Percentiles rank a stretch among this genome's conserved stretches.
Conservation (phyloP, 2,888 invertebrate genomes). For the Drosophila mimica region DNA sequence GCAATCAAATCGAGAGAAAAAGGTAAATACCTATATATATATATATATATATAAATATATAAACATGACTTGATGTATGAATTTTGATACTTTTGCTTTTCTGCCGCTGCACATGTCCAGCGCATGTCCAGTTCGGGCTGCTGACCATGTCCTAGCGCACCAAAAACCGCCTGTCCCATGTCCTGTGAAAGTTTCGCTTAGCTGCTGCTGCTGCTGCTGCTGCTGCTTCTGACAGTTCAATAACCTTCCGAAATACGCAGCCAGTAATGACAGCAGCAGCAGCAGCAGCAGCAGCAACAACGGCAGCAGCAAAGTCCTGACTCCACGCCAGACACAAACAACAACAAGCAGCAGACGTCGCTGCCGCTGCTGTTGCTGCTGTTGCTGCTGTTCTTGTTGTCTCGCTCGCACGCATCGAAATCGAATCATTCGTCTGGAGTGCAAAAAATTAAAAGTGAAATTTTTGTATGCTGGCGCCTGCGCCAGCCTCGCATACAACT, state of each 20-base stretch:
- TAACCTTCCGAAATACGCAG: slow-evolving; percentile 72
- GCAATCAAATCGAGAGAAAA: slow-evolving; percentile 23
- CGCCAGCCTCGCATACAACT: slow-evolving; percentile 55
- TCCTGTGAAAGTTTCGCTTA: slow-evolving; percentile 56
- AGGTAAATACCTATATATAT: slow-evolving; percentile 24
- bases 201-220: slow-evolving; percentile 27
- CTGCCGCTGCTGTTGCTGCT: slow-evolving; percentile 28
- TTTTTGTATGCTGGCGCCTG: slow-evolving; percentile 80
- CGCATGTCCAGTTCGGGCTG: not conserved
- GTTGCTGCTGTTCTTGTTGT: slow-evolving; percentile 51
- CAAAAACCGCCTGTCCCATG: slow-evolving; percentile 24
- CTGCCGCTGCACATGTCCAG: slow-evolving; percentile 24
- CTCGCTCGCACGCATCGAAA: slow-evolving; percentile 62
- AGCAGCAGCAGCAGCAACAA: slow-evolving; percentile 8
- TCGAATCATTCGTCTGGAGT: slow-evolving; percentile 51
- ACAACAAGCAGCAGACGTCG: slow-evolving; percentile 43
- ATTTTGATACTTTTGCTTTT: slow-evolving; percentile 59
- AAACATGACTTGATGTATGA: slow-evolving; percentile 2
- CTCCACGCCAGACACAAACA: slow-evolving; percentile 69
- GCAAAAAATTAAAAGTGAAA: slow-evolving; percentile 85
- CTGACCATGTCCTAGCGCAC: slow-evolving; percentile 65
- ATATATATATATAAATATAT: not conserved
- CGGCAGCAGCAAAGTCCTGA: slow-evolving; percentile 41
- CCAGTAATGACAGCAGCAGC: slow-evolving; percentile 43
- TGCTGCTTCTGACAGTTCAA: slow-evolving; percentile 68